A percentile compares a stretch with the other conserved stretches of the same genome.
Conservation (phyloP, 2,888 invertebrate species). For the Eupithecia insigniata region DNA sequence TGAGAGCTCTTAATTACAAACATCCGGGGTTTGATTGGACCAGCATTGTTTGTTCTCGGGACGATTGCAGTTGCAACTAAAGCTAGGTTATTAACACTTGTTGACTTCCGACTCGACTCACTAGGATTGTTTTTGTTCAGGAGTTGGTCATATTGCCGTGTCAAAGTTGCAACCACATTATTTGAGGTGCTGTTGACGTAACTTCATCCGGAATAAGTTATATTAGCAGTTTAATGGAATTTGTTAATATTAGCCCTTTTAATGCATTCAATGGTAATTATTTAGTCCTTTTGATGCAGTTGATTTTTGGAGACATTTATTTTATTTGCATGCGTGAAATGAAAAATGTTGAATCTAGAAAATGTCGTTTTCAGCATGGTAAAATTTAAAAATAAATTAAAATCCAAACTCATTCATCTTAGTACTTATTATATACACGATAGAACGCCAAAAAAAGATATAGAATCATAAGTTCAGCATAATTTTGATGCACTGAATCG, state of each 20-base stretch:
- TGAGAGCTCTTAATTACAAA: slow-evolving; percentile 76
- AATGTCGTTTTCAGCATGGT: background rate
- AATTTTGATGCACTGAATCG: background rate
- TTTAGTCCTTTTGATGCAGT: background rate
- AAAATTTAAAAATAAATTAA: background rate
- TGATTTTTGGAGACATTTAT: background rate
- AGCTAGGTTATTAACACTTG: slow-evolving; percentile 49
- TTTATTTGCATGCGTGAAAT: background rate
- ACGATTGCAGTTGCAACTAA: slow-evolving; percentile 63
- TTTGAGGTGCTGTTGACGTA: slow-evolving; percentile 1
- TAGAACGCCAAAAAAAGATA: background rate
- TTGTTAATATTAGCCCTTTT: no score
- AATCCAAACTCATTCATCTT: background rate
- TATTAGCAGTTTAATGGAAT: slow-evolving; percentile 1
- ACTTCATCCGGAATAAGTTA: background rate
- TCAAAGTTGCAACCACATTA: slow-evolving; percentile 3
- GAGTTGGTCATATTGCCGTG: slow-evolving; percentile 10
- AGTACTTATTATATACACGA: background rate
- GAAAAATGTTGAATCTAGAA: background rate
- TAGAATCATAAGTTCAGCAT: background rate
- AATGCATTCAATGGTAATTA: no score
- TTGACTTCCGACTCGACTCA: slow-evolving; percentile 41
- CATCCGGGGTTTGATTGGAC: slow-evolving; percentile 77
- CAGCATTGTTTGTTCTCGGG: slow-evolving; percentile 73
- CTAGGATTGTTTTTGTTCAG: slow-evolving; percentile 22